Evolutionary conservation across 2,797 vertebrate species (phyloP).

Genomic region (Pyrocephalus nanus): DNA sequence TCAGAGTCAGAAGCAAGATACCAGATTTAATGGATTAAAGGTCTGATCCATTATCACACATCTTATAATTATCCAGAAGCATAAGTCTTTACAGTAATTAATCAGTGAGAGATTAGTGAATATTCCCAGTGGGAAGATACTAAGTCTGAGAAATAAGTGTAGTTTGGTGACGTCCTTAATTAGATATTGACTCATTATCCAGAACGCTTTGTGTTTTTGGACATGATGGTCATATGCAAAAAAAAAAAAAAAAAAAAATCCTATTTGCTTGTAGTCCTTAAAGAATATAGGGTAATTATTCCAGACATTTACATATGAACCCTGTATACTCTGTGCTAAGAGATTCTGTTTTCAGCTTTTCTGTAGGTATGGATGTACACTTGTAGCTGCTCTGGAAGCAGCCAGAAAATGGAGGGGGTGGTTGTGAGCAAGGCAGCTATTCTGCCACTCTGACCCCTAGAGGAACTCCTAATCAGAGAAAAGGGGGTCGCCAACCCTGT

Average conservation of each 20-base stretch:
- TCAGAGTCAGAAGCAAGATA: constrained; percentile 65
- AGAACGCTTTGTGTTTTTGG: background rate
- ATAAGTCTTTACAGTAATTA: constrained; percentile 72
- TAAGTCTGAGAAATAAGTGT: constrained; percentile 66
- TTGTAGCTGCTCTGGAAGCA: background rate
- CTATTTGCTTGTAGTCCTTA: background rate
- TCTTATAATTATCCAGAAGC: constrained; percentile 71
- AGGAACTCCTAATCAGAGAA: background rate
- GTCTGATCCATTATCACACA: constrained; percentile 71
- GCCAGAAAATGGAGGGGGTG: background rate
- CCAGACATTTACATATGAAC: background rate
- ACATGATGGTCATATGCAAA: background rate
- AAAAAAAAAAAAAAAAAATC: background rate
- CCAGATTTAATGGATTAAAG: constrained; percentile 70
- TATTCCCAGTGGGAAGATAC: constrained; percentile 69
- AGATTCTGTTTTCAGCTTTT: background rate
- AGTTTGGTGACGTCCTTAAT: constrained; percentile 67
- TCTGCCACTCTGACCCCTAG: background rate
- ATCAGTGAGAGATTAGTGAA: constrained; percentile 70
- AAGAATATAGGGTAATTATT: background rate
- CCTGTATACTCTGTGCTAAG: background rate
- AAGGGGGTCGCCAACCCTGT: background rate
- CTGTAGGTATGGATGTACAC: background rate
- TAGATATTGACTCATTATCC: constrained; percentile 66
- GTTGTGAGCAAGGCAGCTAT: background rate